A percentile compares a stretch with the other conserved stretches of the same genome.
Conservation (phyloP, 2,797 vertebrate genomes). For the Molossus molossus region DNA sequence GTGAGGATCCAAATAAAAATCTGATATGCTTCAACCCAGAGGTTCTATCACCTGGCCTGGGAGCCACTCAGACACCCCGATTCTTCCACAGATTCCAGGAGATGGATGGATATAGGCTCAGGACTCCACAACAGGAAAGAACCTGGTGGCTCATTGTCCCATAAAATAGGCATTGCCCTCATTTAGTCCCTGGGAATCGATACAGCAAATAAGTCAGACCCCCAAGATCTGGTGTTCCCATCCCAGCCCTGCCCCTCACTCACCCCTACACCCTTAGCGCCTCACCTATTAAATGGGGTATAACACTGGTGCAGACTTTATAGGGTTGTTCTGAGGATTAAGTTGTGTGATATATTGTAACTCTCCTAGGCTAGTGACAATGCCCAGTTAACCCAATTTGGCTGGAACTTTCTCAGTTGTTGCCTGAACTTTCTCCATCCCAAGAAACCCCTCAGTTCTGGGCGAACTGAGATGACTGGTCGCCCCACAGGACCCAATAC, state of each 20-base stretch:
- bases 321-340: background rate
- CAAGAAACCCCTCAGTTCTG: background rate
- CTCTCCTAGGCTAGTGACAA: background rate
- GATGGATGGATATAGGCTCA: background rate
- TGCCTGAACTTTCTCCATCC: background rate
- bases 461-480: background rate
- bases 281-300: background rate
- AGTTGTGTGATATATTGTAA: background rate
- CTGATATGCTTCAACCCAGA: background rate
- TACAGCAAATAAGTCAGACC: background rate
- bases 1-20: background rate
- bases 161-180: background rate
- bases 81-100: constrained; percentile 6
- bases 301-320: no score
- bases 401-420: background rate
- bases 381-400: background rate
- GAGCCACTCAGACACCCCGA: background rate
- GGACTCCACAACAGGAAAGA: background rate
- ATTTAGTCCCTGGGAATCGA: background rate
- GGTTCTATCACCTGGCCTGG: background rate
- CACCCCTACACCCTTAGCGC: accelerated
- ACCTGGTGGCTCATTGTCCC: background rate
- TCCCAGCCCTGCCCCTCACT: background rate
- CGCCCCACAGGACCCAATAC: background rate
- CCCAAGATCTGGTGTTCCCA: background rate